These are phyloP conservation scores for Euspilapteryx auroguttella DNA, from an alignment of 2,888 invertebrate genomes.

Conservation along the genomic window DNA sequence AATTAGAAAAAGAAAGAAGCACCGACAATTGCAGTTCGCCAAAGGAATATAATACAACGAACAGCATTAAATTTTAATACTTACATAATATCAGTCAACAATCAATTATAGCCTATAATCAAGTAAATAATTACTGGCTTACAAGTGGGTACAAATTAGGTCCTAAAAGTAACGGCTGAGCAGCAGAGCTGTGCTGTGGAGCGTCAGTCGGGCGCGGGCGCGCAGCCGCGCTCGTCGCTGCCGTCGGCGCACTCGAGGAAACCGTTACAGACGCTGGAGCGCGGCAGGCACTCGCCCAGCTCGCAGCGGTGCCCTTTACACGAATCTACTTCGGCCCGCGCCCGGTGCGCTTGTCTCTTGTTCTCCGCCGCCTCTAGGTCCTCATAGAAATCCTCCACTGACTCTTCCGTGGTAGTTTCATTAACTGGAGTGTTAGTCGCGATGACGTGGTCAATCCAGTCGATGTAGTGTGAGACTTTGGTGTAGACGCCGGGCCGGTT, in stretches of 20 bases:
- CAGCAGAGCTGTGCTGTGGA: no score
- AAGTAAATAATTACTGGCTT: slow-evolving; percentile 32
- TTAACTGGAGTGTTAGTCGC: slow-evolving; percentile 27
- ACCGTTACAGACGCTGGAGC: slow-evolving; percentile 74
- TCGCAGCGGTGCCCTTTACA: slow-evolving; percentile 76
- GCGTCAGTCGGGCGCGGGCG: no score
- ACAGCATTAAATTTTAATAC: slow-evolving; percentile 22
- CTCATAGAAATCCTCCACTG: slow-evolving; percentile 30
- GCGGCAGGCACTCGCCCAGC: slow-evolving; percentile 72
- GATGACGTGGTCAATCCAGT: slow-evolving; percentile 69
- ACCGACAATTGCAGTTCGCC: not conserved
- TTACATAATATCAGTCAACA: slow-evolving; percentile 55
- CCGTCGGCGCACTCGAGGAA: slow-evolving; percentile 77
- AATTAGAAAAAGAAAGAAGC: not conserved
- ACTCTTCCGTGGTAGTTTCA: slow-evolving; percentile 14
- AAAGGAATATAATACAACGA: not conserved
- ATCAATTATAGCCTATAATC: slow-evolving; percentile 24
- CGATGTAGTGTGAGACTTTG: slow-evolving; percentile 73
- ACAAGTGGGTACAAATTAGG: no score
- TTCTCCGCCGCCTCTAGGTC: slow-evolving; percentile 46
- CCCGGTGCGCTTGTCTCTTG: no score
- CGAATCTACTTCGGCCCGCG: slow-evolving; percentile 24
- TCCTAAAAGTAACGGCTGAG: no score
- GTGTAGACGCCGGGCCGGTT: slow-evolving; percentile 81
- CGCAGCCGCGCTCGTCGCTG: slow-evolving; percentile 70